Conservation (phyloP, 2,113 vertebrate genomes). For the Lanius ludovicianus region DNA sequence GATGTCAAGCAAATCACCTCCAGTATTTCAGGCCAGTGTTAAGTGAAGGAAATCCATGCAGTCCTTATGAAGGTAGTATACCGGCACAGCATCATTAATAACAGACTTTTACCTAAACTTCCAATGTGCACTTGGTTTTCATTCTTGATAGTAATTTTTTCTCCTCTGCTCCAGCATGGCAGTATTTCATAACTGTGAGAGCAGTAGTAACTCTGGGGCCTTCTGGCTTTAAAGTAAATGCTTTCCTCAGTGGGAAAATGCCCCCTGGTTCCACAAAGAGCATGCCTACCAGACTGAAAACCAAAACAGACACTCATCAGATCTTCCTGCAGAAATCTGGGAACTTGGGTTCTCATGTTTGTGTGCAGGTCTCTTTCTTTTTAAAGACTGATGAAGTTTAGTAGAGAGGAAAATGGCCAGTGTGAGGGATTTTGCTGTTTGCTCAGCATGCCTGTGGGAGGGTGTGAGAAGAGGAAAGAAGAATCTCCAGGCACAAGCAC, state of each 20-base stretch:
- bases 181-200: neutral
- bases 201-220: neutral
- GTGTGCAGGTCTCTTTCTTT: neutral
- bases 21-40: neutral
- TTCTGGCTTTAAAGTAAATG: constrained; percentile 12
- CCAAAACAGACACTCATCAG: neutral
- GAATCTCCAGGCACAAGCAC: neutral
- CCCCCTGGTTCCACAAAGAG: neutral
- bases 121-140: neutral
- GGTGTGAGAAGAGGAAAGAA: neutral
- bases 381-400: neutral
- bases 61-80: neutral
- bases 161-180: neutral
- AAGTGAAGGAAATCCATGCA: neutral
- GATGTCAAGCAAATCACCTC: neutral
- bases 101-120: neutral
- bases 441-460: fast-evolving
- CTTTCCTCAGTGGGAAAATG: constrained; percentile 9
- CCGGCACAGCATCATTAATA: neutral
- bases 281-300: neutral
- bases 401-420: neutral
- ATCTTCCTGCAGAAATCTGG: neutral
- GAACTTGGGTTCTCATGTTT: neutral
- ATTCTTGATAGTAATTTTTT: neutral
- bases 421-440: neutral